Conservation (phyloP, 2,888 invertebrate species). For the Sinohyriopsis cumingii region DNA sequence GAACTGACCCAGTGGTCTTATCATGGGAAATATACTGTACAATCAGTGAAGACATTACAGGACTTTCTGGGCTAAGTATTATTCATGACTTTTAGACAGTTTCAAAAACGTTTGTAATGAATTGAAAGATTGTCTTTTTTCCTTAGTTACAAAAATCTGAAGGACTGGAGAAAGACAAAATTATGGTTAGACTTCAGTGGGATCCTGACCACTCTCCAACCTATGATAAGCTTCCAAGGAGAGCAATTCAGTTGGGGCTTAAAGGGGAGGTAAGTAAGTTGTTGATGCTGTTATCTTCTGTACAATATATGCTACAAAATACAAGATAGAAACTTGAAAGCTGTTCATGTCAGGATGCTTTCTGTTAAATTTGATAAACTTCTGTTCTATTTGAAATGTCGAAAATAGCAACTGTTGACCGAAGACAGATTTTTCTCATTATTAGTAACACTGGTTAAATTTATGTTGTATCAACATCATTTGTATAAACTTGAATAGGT, state of each 20-base stretch:
- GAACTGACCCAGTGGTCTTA: too few relatives aligned
- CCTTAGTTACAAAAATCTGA: constrained; percentile 47
- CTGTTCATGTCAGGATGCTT: too few relatives aligned
- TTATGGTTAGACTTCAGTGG: constrained; percentile 63
- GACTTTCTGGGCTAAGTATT: background rate
- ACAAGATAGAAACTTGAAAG: background rate
- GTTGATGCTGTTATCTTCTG: background rate
- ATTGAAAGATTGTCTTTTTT: background rate
- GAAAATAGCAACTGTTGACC: too few relatives aligned
- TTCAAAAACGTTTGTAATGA: background rate
- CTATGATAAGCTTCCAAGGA: constrained; percentile 34
- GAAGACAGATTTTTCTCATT: too few relatives aligned
- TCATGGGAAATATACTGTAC: too few relatives aligned
- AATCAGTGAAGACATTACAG: too few relatives aligned
- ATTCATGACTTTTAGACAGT: background rate
- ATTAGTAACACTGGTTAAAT: too few relatives aligned
- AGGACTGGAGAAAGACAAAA: constrained; percentile 28
- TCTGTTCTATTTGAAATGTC: too few relatives aligned
- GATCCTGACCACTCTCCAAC: constrained; percentile 61
- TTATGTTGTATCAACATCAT: too few relatives aligned
- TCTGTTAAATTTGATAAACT: too few relatives aligned
- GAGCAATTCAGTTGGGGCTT: constrained; percentile 61
- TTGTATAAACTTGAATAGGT: too few relatives aligned
- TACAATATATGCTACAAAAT: background rate
- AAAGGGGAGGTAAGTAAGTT: constrained; percentile 43